These are phyloP conservation scores for Crioceris asparagi DNA, from an alignment of 2,888 invertebrate genomes.

Conservation along the genomic window DNA sequence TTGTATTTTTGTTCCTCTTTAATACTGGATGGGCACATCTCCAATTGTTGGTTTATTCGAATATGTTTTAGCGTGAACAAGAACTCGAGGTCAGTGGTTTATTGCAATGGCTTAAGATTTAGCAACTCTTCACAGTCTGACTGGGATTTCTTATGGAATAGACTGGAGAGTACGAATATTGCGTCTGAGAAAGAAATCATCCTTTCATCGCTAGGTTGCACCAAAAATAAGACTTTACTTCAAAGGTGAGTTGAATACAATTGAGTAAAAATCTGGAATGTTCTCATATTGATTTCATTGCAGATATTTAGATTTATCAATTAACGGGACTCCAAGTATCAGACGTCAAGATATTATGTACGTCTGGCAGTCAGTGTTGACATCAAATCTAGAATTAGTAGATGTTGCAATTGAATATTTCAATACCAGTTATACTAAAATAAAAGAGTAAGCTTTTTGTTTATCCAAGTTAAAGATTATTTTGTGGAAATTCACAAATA, in stretches of 20 bases:
- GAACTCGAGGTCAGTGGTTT: not conserved
- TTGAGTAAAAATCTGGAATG: too few species aligned
- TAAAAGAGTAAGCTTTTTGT: too few species aligned
- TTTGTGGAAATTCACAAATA: too few species aligned
- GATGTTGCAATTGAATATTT: not conserved
- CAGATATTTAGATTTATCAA: not conserved
- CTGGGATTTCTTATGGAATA: not conserved
- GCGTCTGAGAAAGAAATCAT: not conserved
- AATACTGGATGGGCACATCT: too few species aligned
- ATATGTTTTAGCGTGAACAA: not conserved
- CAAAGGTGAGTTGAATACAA: not conserved
- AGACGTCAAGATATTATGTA: not conserved
- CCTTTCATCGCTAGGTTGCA: not conserved
- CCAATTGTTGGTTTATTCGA: too few species aligned
- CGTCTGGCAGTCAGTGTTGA: not conserved
- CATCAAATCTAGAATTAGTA: not conserved
- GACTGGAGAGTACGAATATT: not conserved
- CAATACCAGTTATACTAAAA: not conserved
- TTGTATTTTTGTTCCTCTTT: too few species aligned
- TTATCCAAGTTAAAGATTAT: too few species aligned
- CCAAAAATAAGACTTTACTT: not conserved
- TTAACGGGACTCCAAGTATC: not conserved
- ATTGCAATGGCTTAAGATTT: not conserved
- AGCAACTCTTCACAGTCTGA: not conserved
- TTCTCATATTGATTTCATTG: too few species aligned